These are phyloP conservation scores for Lasiurus cinereus DNA, from an alignment of 2,113 vertebrate species.

Conservation along the genomic window DNA sequence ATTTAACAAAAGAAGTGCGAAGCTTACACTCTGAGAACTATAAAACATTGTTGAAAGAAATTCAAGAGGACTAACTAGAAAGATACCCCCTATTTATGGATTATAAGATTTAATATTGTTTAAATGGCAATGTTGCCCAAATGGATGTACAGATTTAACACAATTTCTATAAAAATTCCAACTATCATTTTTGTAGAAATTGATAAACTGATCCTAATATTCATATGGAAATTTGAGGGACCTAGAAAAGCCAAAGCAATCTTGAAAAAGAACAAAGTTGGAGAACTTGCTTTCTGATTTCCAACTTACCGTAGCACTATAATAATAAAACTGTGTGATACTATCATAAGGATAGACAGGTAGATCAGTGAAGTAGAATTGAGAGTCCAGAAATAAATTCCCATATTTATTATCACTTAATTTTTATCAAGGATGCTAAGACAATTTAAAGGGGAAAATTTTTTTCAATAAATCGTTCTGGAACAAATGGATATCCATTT, in stretches of 20 bases:
- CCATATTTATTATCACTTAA: not conserved
- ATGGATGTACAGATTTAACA: not conserved
- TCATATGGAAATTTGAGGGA: not conserved
- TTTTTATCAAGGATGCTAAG: not conserved
- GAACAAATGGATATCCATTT: not conserved
- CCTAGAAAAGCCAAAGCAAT: not conserved
- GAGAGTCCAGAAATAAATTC: not conserved
- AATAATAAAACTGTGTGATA: not conserved
- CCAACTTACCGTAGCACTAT: not conserved
- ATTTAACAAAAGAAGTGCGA: not conserved
- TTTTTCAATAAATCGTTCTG: not conserved
- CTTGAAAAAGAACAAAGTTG: not conserved
- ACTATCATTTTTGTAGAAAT: constrained; percentile 12
- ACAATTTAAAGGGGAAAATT: not conserved
- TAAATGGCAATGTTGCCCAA: not conserved
- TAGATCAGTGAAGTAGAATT: not conserved
- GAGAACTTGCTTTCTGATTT: not conserved
- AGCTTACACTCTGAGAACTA: not conserved
- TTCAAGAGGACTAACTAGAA: not conserved
- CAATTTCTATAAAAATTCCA: not conserved
- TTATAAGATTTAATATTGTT: not conserved
- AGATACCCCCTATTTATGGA: not conserved
- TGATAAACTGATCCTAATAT: not conserved
- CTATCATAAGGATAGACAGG: not conserved
- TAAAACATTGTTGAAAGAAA: not conserved